Evolutionary conservation across 1,140 invertebrate genomes (phyloP).

Genomic region (Conopomorpha cramerella): DNA sequence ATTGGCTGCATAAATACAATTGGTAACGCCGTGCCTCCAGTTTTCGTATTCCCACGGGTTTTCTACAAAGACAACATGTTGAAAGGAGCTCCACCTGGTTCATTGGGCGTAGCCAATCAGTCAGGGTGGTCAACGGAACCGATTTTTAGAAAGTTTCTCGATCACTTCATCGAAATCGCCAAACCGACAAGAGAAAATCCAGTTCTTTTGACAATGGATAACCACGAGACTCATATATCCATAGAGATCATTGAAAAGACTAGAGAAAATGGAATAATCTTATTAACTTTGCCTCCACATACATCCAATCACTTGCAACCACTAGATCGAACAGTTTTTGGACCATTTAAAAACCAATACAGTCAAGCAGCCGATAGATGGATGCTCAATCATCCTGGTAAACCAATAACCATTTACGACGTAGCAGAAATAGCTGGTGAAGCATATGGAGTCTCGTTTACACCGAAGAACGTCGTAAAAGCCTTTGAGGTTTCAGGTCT

Average conservation of each 20-base stretch:
- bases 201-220: slow-evolving; percentile 13
- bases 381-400: slow-evolving; percentile 17
- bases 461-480: no score
- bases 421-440: slow-evolving; percentile 16
- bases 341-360: slow-evolving; percentile 25
- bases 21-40: slow-evolving; percentile 28
- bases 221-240: slow-evolving; percentile 16
- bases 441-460: no score
- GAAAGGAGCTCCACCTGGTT: slow-evolving; percentile 7
- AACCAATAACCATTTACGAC: slow-evolving; percentile 26
- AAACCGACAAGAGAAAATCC: slow-evolving; percentile 7
- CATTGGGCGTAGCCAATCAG: not conserved
- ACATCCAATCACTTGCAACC: slow-evolving; percentile 23
- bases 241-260: slow-evolving; percentile 16
- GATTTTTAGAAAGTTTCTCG: not conserved
- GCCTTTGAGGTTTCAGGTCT: no score
- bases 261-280: slow-evolving; percentile 21
- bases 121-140: not conserved
- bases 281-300: slow-evolving; percentile 22
- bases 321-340: slow-evolving; percentile 28
- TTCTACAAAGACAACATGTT: slow-evolving; percentile 9
- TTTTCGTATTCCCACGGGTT: slow-evolving; percentile 9
- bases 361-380: slow-evolving; percentile 14
- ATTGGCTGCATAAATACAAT: slow-evolving; percentile 21
- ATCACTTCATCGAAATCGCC: slow-evolving; percentile 2